Conservation (phyloP, 2,797 vertebrate species). For the Pseudomugil gertrudae region DNA sequence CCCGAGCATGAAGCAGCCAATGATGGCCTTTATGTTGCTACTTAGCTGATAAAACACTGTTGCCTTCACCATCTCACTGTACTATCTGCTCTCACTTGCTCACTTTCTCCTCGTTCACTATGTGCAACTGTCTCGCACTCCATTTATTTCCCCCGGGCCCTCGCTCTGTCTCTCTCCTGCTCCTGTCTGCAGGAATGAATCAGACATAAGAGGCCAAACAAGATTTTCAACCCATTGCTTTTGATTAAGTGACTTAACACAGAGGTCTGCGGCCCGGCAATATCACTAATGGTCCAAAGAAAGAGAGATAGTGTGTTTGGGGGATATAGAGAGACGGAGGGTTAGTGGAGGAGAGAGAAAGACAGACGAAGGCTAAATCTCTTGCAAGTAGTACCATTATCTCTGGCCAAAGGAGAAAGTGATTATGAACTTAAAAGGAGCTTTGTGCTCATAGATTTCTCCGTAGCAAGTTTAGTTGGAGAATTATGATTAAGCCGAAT, state of each 20-base stretch:
- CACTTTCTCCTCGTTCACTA: conserved; percentile 60
- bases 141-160: conserved; percentile 67
- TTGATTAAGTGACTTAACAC: conserved; percentile 99
- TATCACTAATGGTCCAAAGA: conserved; percentile 99
- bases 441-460: conserved; percentile 73
- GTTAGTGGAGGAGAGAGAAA: conserved; percentile 38
- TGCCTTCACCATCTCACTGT: conserved; percentile 58
- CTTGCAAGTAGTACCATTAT: conserved; percentile 89
- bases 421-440: conserved; percentile 83
- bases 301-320: conserved; percentile 85
- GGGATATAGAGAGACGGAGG: conserved; percentile 47
- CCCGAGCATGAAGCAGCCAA: conserved; percentile 87
- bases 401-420: conserved; percentile 85
- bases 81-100: conserved; percentile 63
- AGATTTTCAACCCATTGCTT: conserved; percentile 99
- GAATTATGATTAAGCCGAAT: conserved; percentile 77
- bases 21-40: conserved; percentile 93
- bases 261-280: conserved; percentile 94
- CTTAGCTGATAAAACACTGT: conserved; percentile 93
- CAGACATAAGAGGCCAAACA: conserved; percentile 96
- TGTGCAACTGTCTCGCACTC: conserved; percentile 70
- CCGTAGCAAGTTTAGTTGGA: conserved; percentile 79
- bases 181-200: conserved; percentile 97
- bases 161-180: conserved; percentile 77
- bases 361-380: conserved; percentile 69